phyloP scores from a whole-genome alignment of 2,113 vertebrate genomes.

The Brienomyrus longianalis region DNA sequence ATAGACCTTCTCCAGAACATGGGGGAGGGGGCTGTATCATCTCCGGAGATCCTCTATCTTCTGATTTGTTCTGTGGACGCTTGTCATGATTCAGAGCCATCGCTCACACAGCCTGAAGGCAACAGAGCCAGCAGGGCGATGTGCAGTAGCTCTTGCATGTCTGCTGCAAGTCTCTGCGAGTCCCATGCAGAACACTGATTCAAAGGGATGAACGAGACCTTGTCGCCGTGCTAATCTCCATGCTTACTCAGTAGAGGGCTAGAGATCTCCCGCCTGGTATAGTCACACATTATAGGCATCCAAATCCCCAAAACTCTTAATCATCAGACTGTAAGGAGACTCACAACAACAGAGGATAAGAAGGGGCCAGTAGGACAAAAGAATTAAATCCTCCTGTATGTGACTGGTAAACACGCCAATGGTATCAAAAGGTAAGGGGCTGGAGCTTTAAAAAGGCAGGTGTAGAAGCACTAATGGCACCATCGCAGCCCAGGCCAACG shows the following conservation, averaged over 20 bases:
- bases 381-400: neutral
- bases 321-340: neutral
- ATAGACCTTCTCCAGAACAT: neutral
- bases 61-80: neutral
- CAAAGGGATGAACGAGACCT: neutral
- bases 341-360: neutral
- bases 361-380: neutral
- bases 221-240: neutral
- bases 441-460: neutral
- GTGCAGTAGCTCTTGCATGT: neutral
- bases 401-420: neutral
- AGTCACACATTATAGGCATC: neutral
- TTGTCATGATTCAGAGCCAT: neutral
- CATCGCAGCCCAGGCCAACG: neutral
- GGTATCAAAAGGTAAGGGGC: conserved; percentile 7
- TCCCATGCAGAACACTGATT: neutral
- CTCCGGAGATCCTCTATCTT: neutral
- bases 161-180: neutral
- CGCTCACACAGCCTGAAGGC: neutral
- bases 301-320: neutral
- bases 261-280: neutral
- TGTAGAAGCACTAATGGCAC: neutral
- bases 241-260: neutral
- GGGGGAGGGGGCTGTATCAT: neutral
- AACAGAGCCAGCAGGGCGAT: neutral